Evolutionary conservation across 2,888 invertebrate species (phyloP).

Genomic region (Pseudeuparius sepicola): DNA sequence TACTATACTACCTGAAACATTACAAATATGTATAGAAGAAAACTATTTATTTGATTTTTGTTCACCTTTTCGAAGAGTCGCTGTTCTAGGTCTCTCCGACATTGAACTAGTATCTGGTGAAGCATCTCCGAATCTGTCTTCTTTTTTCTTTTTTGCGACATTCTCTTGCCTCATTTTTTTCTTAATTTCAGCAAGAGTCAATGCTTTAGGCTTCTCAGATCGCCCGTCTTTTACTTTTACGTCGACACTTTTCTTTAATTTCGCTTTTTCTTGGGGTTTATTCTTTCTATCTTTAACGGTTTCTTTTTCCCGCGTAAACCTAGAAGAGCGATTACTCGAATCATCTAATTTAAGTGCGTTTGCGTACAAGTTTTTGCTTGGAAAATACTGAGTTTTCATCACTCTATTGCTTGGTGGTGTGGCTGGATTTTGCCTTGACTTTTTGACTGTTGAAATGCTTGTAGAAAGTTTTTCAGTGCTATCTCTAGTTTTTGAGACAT

Average conservation of each 20-base stretch:
- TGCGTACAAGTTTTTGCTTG: slow-evolving; percentile 33
- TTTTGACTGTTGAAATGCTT: too few relatives aligned
- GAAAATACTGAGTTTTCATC: slow-evolving; percentile 35
- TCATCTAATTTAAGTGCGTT: slow-evolving; percentile 28
- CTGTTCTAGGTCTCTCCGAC: slow-evolving; percentile 36
- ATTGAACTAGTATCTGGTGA: slow-evolving; percentile 26
- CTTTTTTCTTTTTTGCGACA: too few relatives aligned
- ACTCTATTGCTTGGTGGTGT: slow-evolving; percentile 30
- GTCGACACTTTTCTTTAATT: background rate
- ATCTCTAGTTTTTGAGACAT: slow-evolving; percentile 15
- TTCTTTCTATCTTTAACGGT: slow-evolving; percentile 10
- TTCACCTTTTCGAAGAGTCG: slow-evolving; percentile 35
- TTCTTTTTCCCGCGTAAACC: background rate
- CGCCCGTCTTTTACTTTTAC: background rate
- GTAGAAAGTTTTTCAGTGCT: background rate
- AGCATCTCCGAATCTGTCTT: slow-evolving; percentile 16
- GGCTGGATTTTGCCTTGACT: too few relatives aligned
- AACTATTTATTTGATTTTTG: too few relatives aligned
- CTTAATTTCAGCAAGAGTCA: background rate
- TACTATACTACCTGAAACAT: slow-evolving; percentile 35
- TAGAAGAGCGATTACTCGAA: background rate
- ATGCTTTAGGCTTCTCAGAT: background rate
- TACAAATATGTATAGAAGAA: too few relatives aligned
- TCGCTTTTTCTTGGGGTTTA: slow-evolving; percentile 4
- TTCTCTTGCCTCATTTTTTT: background rate